Base-by-base conservation (phyloP, 2,113 vertebrate genomes). In the Vidua chalybeata region DNA sequence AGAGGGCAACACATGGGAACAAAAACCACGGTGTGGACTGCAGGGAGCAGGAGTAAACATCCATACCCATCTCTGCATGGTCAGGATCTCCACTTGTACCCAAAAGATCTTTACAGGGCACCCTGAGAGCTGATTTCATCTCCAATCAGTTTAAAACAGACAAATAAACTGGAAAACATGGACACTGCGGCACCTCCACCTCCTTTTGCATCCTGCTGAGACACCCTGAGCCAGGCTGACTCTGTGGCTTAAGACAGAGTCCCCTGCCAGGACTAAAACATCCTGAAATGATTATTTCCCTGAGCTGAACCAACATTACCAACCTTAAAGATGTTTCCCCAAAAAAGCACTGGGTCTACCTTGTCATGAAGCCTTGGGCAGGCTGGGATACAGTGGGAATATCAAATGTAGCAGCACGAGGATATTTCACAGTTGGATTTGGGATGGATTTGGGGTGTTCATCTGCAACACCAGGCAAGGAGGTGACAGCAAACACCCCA, bases 381-480 rank as follows among this genome's bases (percentile, higher is more conserved):
- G n/a, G 13, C 2, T 9, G 20, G n/a, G 43, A 23, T 10, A 15
- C 24, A 16, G 3, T 6, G 30, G 51, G 35, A 94, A 71, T 17
- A 31, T 35, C 15, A 27, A 21, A 6, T 0, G 9, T 7, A 10
- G 5, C 3, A 37, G 24, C 21, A 67, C 2, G 0, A 26, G 31
- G 64, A n/a, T 17, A 15, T 6, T 20, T 27, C 37, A 33, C 37
- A 23, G 54, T 1, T 23, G 2, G 49, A 19, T 58, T 63, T 45
- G 46, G 21, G 51, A 59, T 54, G 2, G 54, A 31, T 67, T 63
- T n/a, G 46, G 8, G 26, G 35, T 0, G 2, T 37, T 54, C 5
- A 2, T 18, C 7, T 17, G 30, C 55, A n/a, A 15, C 51, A 4
- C 27, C 27, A 16, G 22, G 51, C 45, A 30, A 63, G 1, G 7